Percentiles rank a stretch among this genome's conserved stretches.
phyloP scores from a whole-genome alignment of 2,113 vertebrate genomes.

The Cygnus atratus region DNA sequence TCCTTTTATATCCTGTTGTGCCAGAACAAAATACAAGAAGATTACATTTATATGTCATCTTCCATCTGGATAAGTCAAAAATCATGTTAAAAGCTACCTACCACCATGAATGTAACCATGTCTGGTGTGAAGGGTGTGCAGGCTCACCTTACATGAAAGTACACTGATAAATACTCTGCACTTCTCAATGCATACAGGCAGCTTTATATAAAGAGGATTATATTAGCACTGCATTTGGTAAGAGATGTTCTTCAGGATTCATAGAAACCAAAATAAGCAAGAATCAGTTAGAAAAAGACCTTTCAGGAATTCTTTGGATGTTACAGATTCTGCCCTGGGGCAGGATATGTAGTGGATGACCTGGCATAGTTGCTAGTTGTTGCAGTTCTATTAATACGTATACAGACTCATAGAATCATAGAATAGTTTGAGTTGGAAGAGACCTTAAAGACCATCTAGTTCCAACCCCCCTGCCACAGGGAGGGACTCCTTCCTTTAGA shows the following conservation, averaged over 20 bases:
- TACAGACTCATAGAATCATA: too few species aligned
- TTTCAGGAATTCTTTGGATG: neutral
- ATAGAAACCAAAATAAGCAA: neutral
- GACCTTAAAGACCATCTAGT: too few species aligned
- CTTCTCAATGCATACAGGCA: neutral
- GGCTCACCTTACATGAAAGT: neutral
- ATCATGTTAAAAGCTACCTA: neutral
- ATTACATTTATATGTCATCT: slow-evolving; percentile 35
- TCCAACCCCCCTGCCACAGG: too few species aligned
- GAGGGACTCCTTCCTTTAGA: neutral
- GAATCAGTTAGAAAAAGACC: neutral
- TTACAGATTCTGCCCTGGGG: neutral
- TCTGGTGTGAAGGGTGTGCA: slow-evolving; percentile 5
- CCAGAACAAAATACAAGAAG: slow-evolving; percentile 21
- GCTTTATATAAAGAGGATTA: neutral
- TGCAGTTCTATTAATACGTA: neutral
- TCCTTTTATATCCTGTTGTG: slow-evolving; percentile 12
- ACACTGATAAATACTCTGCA: neutral
- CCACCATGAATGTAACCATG: neutral
- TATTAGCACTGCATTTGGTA: neutral
- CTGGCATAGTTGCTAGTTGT: neutral
- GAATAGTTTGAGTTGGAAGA: too few species aligned
- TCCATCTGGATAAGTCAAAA: slow-evolving; percentile 15
- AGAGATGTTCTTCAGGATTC: neutral
- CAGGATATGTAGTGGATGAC: rapidly evolving